Evolutionary conservation across 1,140 invertebrate genomes (phyloP).

Genomic region (Drosophila bocqueti): DNA sequence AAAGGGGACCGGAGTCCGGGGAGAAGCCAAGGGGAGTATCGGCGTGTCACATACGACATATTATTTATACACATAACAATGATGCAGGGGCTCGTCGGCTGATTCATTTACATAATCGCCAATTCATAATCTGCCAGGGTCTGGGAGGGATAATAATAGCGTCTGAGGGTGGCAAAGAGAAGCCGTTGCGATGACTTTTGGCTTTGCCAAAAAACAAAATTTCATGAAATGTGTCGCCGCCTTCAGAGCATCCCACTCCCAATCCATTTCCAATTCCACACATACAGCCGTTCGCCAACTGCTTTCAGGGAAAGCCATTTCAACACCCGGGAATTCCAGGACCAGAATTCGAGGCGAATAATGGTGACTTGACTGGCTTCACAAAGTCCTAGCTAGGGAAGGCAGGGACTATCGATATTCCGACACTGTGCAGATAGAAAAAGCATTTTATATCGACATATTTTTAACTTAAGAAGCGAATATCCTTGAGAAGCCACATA

Average conservation of each 20-base stretch:
- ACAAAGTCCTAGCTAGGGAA: background rate
- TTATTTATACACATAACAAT: conserved; percentile 64
- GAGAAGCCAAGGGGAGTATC: background rate
- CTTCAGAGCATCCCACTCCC: background rate
- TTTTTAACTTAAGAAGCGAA: too few species aligned
- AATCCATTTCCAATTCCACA: conserved; percentile 11
- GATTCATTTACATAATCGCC: conserved; percentile 79
- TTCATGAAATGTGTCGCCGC: conserved; percentile 37
- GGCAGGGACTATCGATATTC: background rate
- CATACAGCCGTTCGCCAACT: background rate
- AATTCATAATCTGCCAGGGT: conserved; percentile 73
- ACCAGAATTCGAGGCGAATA: background rate
- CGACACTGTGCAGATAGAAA: background rate
- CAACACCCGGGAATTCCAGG: background rate
- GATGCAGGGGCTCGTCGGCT: conserved; percentile 24
- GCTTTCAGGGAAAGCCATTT: background rate
- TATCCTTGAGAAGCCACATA: too few species aligned
- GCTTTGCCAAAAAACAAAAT: conserved; percentile 4
- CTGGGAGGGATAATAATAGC: conserved; percentile 32
- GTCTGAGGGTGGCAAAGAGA: background rate
- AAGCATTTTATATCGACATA: background rate
- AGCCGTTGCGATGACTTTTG: background rate
- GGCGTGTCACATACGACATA: conserved; percentile 16
- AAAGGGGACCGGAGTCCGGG: background rate
- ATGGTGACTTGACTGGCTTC: background rate